A percentile compares a stretch with the other conserved stretches of the same genome.
These are phyloP conservation scores for Drosophila emarginata DNA, from an alignment of 2,888 invertebrate species.

Conservation along the genomic window DNA sequence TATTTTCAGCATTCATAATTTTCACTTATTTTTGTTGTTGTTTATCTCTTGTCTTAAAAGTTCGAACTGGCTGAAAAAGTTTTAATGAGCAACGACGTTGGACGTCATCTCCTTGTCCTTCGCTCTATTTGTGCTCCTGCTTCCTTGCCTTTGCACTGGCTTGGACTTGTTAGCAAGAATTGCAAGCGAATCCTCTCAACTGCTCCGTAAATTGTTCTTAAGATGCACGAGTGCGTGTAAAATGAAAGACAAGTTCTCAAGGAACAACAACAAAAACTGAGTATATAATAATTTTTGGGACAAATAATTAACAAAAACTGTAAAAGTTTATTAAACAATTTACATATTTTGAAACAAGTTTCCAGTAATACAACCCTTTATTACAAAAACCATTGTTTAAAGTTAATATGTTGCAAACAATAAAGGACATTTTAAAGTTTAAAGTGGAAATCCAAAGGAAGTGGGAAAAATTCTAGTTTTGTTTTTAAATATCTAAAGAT, in stretches of 20 bases:
- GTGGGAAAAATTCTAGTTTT: no score
- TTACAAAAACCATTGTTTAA: not conserved
- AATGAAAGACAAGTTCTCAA: not conserved
- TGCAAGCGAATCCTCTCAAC: conserved; percentile 27
- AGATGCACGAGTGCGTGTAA: conserved; percentile 42
- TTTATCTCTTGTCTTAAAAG: conserved; percentile 65
- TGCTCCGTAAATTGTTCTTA: conserved; percentile 52
- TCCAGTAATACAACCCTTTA: not conserved
- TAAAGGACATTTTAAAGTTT: not conserved
- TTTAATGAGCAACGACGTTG: conserved; percentile 70
- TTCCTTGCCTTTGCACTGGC: not conserved
- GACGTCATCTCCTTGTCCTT: conserved; percentile 47
- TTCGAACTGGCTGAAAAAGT: conserved; percentile 69
- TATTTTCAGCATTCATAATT: conserved; percentile 71
- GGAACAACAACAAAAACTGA: conserved; percentile 5
- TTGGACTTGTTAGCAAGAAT: conserved; percentile 46
- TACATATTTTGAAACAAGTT: conserved; percentile 3
- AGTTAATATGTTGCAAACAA: no score
- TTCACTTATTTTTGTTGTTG: conserved; percentile 49
- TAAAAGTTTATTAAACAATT: conserved; percentile 5
- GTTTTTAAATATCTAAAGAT: no score
- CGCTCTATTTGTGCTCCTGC: not conserved
- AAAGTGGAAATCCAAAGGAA: not conserved
- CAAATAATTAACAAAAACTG: conserved; percentile 15
- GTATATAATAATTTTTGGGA: conserved; percentile 28